Conservation (phyloP, 2,888 invertebrate genomes). For the Tiphia femorata region DNA sequence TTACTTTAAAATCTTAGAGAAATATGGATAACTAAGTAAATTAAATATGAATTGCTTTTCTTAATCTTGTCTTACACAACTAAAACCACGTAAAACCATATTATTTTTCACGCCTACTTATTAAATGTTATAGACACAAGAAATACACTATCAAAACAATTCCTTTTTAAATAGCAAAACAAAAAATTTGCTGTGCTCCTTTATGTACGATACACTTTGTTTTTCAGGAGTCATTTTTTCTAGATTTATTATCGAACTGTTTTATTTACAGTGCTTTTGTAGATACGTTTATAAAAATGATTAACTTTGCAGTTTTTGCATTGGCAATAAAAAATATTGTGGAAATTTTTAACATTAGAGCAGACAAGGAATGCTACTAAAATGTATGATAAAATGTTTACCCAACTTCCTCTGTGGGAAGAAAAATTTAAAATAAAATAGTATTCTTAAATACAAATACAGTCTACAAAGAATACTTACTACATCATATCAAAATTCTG, state of each 20-base stretch:
- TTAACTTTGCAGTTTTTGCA: conserved; percentile 21
- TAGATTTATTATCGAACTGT: neutral
- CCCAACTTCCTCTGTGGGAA: conserved; percentile 35
- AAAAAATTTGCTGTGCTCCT: no score
- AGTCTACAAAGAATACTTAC: conserved; percentile 31
- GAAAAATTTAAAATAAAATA: conserved; percentile 26
- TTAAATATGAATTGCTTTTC: conserved; percentile 1
- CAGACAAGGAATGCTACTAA: no score
- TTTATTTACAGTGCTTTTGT: conserved; percentile 12
- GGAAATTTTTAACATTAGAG: no score
- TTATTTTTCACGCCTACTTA: no score
- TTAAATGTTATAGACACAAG: no score
- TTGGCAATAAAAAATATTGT: no score
- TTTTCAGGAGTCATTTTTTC: neutral
- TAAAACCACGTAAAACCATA: neutral
- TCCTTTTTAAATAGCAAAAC: no score
- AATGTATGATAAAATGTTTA: conserved; percentile 29
- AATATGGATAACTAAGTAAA: neutral
- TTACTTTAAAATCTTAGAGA: conserved; percentile 36
- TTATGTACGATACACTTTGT: no score
- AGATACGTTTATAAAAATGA: conserved; percentile 5
- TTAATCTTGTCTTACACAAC: neutral
- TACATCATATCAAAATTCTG: conserved; percentile 46
- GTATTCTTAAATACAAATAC: conserved; percentile 34
- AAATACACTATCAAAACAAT: no score